Evolutionary conservation across 2,113 vertebrate species (phyloP).

Genomic region (Campylomormyrus numenius): DNA sequence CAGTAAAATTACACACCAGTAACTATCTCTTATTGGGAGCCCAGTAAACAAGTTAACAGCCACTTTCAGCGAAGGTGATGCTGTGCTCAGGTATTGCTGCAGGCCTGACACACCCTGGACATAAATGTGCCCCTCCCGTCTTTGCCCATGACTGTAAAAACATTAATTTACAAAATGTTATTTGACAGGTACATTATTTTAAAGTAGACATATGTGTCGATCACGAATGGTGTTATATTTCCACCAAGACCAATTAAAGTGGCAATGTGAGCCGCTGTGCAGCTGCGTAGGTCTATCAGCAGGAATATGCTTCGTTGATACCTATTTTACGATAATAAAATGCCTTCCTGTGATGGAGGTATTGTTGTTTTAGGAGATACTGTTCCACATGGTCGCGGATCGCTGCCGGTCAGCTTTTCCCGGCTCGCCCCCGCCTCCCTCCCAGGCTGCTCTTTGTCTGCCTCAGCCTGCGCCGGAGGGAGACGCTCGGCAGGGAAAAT

Average conservation of each 20-base stretch:
- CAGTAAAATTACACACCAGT: neutral
- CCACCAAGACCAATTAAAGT: neutral
- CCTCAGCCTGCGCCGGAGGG: conserved; percentile 17
- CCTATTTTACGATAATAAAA: neutral
- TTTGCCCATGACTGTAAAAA: neutral
- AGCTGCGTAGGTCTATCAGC: neutral
- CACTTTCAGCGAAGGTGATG: neutral
- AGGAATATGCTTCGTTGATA: neutral
- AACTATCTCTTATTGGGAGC: neutral
- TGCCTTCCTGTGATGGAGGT: neutral
- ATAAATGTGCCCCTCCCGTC: neutral
- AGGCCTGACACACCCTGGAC: neutral
- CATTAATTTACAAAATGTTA: neutral
- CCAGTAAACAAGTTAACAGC: neutral
- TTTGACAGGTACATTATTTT: neutral
- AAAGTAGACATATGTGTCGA: neutral
- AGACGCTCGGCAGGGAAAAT: conserved; percentile 3
- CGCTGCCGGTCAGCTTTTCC: neutral
- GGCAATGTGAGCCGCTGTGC: neutral
- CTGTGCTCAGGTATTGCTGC: neutral
- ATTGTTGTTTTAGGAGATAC: neutral
- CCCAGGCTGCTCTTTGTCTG: conserved; percentile 20
- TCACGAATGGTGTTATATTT: neutral
- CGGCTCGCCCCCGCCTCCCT: neutral
- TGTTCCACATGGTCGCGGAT: neutral